Conservation (phyloP, 2,113 vertebrate species). For the Dromas ardeola region DNA sequence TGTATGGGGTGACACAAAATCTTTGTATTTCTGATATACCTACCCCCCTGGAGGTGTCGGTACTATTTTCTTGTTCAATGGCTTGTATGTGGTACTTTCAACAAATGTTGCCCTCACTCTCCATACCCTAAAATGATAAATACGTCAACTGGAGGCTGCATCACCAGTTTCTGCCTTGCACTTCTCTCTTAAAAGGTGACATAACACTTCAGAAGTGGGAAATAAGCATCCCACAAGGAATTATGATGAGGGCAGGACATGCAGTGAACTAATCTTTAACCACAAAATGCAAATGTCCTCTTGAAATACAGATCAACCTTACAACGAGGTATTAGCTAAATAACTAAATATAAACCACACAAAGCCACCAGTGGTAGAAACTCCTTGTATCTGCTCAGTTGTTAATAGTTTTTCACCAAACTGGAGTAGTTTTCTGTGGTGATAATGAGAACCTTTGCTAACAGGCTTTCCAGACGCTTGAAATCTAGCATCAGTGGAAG, state of each 20-base stretch:
- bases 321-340: neutral
- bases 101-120: neutral
- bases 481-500: neutral
- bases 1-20: neutral
- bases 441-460: neutral
- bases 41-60: neutral
- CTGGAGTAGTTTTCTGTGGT: neutral
- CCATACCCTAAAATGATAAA: neutral
- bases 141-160: neutral
- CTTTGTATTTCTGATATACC: neutral
- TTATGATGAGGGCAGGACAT: neutral
- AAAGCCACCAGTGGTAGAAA: neutral
- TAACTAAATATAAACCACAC: neutral
- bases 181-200: neutral
- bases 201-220: neutral
- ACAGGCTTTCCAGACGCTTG: accelerated
- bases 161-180: neutral
- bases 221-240: neutral
- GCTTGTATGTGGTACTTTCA: neutral
- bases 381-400: neutral
- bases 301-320: neutral
- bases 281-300: neutral
- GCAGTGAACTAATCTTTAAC: neutral
- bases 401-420: neutral
- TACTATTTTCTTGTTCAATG: neutral